Percentiles rank a stretch among this genome's conserved stretches.
Conservation (phyloP, 2,113 vertebrate species). For the Syrmaticus mikado region DNA sequence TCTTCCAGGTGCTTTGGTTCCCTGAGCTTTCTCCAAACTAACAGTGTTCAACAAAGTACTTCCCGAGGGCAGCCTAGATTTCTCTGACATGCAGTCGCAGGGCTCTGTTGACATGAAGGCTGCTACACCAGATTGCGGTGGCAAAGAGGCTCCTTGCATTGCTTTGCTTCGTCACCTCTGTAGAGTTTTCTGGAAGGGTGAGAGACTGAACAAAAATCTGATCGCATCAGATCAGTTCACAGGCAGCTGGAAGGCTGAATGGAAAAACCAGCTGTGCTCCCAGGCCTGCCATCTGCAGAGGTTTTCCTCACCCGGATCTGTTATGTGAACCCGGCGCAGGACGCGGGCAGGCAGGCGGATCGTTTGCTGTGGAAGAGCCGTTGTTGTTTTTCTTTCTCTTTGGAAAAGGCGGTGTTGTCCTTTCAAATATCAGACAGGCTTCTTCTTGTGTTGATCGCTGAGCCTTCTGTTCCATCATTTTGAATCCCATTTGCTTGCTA, state of each 20-base stretch:
- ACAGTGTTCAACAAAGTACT: background rate
- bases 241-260: background rate
- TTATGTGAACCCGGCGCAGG: background rate
- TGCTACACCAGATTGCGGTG: rapidly evolving
- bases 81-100: rapidly evolving
- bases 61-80: background rate
- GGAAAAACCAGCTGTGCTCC: background rate
- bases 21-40: background rate
- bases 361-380: background rate
- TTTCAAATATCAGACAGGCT: background rate
- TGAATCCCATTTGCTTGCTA: constrained; percentile 75
- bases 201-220: background rate
- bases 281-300: background rate
- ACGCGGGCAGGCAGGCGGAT: background rate
- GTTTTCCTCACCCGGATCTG: background rate
- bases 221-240: background rate
- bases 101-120: background rate
- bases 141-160: background rate
- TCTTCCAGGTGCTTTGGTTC: background rate
- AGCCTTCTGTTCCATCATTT: constrained; percentile 56
- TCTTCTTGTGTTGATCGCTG: background rate
- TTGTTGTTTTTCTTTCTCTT: background rate
- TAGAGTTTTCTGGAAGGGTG: background rate
- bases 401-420: constrained; percentile 23
- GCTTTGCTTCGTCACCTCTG: background rate